Evolutionary conservation across 1,140 invertebrate species (phyloP).

Genomic region (Drosophila nigrodunni): DNA sequence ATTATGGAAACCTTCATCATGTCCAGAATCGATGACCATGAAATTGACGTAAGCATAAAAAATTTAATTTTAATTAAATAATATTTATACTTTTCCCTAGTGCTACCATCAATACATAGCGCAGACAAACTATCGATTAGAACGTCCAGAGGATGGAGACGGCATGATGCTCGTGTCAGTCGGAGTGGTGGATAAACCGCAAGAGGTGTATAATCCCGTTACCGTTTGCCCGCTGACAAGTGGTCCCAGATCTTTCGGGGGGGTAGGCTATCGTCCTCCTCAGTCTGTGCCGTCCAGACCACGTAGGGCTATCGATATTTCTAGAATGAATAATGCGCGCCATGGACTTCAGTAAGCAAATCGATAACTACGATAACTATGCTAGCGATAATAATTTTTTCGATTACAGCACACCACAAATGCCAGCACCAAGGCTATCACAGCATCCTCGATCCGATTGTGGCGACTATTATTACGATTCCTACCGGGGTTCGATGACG

Average conservation of each 20-base stretch:
- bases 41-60: constrained; percentile 27
- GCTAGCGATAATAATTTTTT: background rate
- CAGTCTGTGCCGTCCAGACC: background rate
- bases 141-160: constrained; percentile 21
- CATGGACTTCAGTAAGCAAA: constrained; percentile 22
- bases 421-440: background rate
- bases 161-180: constrained; percentile 1
- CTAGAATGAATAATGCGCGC: background rate
- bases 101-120: constrained; percentile 48
- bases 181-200: background rate
- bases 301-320: too few relatives aligned
- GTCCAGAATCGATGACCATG: constrained; percentile 24
- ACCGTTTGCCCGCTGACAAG: background rate
- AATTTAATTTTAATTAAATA: background rate
- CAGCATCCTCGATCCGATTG: background rate
- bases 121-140: constrained; percentile 28
- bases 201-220: constrained; percentile 3
- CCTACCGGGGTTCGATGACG: background rate
- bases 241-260: background rate
- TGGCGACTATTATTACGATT: constrained; percentile 4
- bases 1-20: constrained; percentile 44
- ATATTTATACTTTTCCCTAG: background rate
- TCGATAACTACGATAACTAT: background rate
- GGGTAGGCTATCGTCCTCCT: background rate
- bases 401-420: background rate